A percentile compares a stretch with the other conserved stretches of the same genome.
Conservation (phyloP, 1,140 invertebrate genomes). For the Phocides pigmalion region DNA sequence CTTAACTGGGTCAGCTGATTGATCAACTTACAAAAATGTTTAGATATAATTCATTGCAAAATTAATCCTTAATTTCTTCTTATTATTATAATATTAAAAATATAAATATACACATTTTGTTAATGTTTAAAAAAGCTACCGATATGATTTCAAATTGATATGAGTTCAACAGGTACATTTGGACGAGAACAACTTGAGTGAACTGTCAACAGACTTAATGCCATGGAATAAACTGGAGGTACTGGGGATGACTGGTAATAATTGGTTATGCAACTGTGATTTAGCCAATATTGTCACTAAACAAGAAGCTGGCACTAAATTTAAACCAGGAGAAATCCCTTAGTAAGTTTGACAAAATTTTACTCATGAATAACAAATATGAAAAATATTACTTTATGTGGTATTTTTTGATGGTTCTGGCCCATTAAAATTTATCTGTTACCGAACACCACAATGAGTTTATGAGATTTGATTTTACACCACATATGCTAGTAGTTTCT, state of each 20-base stretch:
- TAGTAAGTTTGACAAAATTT: conserved; percentile 57
- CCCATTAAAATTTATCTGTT: no score
- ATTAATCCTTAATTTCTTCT: background rate
- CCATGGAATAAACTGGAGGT: conserved; percentile 76
- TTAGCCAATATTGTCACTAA: conserved; percentile 68
- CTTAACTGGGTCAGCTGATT: conserved; percentile 69
- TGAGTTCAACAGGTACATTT: conserved; percentile 74
- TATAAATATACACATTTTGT: no score
- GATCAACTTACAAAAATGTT: conserved; percentile 51
- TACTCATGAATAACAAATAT: background rate
- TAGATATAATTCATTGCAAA: background rate
- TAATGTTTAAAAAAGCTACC: no score
- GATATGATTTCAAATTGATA: no score
- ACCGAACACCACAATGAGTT: no score
- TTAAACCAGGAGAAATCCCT: conserved; percentile 66
- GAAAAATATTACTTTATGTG: no score
- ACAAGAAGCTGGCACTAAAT: conserved; percentile 68
- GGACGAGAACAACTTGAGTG: conserved; percentile 81
- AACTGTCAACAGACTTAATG: conserved; percentile 74
- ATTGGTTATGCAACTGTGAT: conserved; percentile 86
- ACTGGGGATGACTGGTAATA: conserved; percentile 84
- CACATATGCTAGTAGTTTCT: no score
- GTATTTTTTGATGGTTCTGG: no score
- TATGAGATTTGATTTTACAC: no score
- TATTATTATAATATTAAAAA: no score